Base-by-base conservation (phyloP, 2,113 vertebrate genomes). In the Heteronetta atricapilla region DNA sequence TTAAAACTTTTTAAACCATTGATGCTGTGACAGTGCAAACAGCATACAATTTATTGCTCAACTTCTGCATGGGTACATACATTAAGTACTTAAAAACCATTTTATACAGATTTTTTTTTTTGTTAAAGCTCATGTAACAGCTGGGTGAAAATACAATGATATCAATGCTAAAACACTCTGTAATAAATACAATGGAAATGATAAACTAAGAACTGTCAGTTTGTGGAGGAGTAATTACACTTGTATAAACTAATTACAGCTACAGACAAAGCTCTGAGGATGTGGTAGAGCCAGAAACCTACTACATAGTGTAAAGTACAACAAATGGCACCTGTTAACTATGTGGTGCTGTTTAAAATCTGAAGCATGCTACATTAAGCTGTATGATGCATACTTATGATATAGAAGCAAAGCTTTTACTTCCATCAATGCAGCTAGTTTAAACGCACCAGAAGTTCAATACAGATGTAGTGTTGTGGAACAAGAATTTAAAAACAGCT, bases 31-130 rank as follows among this genome's bases (percentile, higher is more conserved):
- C 95, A 96, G 98, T 98, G 97, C 98, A 98, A 99, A 99, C 98
- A 99, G 98, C 98, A 99, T 98, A 97, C 98, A 98, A 98, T 99
- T 99, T 99, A 99, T 99, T 99, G 99, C 99, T 99, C 98, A 95
- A 98, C 96, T 98, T 98, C 98, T 97, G 98, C 98, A 98, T 98
- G 98, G 97, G 97, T 98, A 98, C 98, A 98, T 98, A 98, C 97
- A 98, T 96, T 93, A 97, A 97, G 98, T 97, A 97, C 93, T 97
- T 96, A 95, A 97, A 98, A 98, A 98, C 98, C 96, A 95, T 97
- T 98, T 98, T 98, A 98, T 98, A 98, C 98, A 98, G 98, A 98
- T 98, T 98, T 98, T 98, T 60, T n/a, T 85, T 79, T 91, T 97
- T 97, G 98, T 98, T 98, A 98, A 98, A 99, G 98, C 98, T 99